Conservation (phyloP, 37 sponge, comb jelly and placozoan genomes). For the Corticium candelabrum region DNA sequence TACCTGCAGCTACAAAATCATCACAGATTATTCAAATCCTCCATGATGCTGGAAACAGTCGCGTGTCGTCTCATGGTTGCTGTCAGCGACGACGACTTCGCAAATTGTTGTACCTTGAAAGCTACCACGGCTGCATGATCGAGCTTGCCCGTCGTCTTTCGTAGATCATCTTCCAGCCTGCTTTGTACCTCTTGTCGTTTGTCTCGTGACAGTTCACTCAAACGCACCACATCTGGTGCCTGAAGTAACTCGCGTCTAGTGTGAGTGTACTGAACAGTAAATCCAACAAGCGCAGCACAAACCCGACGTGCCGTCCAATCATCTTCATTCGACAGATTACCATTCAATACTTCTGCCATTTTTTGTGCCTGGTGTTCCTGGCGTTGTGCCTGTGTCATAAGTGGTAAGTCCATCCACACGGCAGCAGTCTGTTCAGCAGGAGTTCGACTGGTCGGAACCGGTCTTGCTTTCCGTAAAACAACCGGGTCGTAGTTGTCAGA, state of each 20-base stretch:
- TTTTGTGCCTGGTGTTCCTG: conserved; percentile 11
- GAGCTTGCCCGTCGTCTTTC: conserved; percentile 47
- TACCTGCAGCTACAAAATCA: too few species aligned
- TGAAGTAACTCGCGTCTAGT: conserved; percentile 30
- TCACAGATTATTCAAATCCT: not conserved
- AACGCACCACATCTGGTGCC: conserved; percentile 1
- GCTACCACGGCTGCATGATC: conserved; percentile 78
- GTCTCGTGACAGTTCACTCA: conserved; percentile 8
- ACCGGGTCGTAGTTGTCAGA: conserved; percentile 62
- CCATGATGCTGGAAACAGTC: not conserved
- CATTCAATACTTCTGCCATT: conserved; percentile 25
- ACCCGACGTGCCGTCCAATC: conserved; percentile 67
- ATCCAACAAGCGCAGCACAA: conserved; percentile 44
- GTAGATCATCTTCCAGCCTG: conserved; percentile 37
- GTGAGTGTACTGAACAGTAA: conserved; percentile 39
- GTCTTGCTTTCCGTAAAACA: conserved; percentile 31
- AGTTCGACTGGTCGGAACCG: too few species aligned
- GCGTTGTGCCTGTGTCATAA: conserved; percentile 28
- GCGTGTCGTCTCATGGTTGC: not conserved
- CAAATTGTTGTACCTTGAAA: conserved; percentile 33
- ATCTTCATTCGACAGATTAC: conserved; percentile 13
- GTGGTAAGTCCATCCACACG: conserved; percentile 14
- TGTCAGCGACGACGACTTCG: too few species aligned
- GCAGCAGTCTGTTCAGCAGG: not conserved
- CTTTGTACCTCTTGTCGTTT: conserved; percentile 29